Percentiles rank a stretch among this genome's conserved stretches.
Conservation (phyloP, 92 coral and sea anemone genomes). For the Parazoanthus swiftii region DNA sequence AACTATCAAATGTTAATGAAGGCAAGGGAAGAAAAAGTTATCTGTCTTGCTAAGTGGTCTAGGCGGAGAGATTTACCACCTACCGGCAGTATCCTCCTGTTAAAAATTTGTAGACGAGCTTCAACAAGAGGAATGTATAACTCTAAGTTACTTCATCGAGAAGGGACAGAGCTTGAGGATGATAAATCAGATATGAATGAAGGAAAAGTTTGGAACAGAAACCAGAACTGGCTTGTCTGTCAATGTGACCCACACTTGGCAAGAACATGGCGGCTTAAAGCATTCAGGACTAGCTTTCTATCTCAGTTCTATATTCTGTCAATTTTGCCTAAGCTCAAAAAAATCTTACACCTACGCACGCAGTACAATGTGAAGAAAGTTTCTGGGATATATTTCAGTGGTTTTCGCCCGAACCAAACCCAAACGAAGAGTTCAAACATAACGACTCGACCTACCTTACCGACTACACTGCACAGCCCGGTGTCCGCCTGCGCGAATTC, state of each 20-base stretch:
- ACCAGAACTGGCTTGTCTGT: slow-evolving; percentile 26
- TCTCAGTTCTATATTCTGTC: slow-evolving; percentile 14
- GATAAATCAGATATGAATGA: not conserved
- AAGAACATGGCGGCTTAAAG: slow-evolving; percentile 44
- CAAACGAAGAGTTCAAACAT: slow-evolving; percentile 39
- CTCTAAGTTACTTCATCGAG: not conserved
- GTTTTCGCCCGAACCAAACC: not conserved
- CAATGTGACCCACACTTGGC: slow-evolving; percentile 39
- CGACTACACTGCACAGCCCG: slow-evolving; percentile 31
- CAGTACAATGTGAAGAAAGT: not conserved
- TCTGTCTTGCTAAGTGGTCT: slow-evolving; percentile 3
- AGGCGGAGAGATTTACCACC: slow-evolving; percentile 15
- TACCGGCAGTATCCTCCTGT: slow-evolving; percentile 34
- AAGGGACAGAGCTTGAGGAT: not conserved
- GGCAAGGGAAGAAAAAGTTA: slow-evolving; percentile 14
- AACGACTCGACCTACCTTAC: slow-evolving; percentile 40
- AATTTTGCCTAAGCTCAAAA: not conserved
- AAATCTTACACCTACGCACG: not conserved
- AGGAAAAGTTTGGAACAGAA: slow-evolving; percentile 12
- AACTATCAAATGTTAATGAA: slow-evolving; percentile 30
- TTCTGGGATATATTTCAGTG: not conserved
- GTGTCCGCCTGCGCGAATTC: slow-evolving; percentile 52
- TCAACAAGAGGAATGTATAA: not conserved
- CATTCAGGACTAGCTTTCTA: slow-evolving; percentile 23
- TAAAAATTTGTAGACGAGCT: slow-evolving; percentile 33